Evolutionary conservation across 2,888 invertebrate species (phyloP).

Genomic region (Zeuzera pyrina): DNA sequence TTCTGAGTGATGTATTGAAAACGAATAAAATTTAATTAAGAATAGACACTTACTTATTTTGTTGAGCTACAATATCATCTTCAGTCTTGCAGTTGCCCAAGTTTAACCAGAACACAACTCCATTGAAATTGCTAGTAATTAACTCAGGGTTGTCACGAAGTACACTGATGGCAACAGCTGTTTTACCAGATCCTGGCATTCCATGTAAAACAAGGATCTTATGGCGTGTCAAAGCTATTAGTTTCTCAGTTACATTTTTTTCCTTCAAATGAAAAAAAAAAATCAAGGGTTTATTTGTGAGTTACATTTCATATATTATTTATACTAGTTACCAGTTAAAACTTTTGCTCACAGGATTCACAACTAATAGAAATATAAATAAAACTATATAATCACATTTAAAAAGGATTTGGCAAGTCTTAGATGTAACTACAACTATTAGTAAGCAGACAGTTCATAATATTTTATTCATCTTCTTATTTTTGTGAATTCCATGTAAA

Average conservation of each 20-base stretch:
- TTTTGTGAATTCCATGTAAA: too few relatives aligned
- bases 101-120: slow-evolving; percentile 73
- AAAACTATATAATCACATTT: too few relatives aligned
- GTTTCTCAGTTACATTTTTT: slow-evolving; percentile 50
- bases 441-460: too few relatives aligned
- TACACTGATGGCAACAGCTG: slow-evolving; percentile 75
- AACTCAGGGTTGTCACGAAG: slow-evolving; percentile 64
- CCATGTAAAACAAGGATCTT: slow-evolving; percentile 78
- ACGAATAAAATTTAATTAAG: too few relatives aligned
- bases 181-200: slow-evolving; percentile 85
- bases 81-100: slow-evolving; percentile 64
- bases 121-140: slow-evolving; percentile 65
- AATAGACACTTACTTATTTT: slow-evolving; percentile 45
- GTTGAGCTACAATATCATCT: slow-evolving; percentile 56
- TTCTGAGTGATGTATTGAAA: too few relatives aligned
- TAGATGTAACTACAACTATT: too few relatives aligned
- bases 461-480: too few relatives aligned
- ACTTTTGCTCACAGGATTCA: too few relatives aligned
- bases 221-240: slow-evolving; percentile 61
- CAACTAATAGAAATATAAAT: too few relatives aligned
- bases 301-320: too few relatives aligned
- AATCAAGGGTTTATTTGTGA: neutral
- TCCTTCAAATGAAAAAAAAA: slow-evolving; percentile 44
- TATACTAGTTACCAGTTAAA: too few relatives aligned
- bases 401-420: too few relatives aligned